A percentile compares a stretch with the other conserved stretches of the same genome.
Evolutionary conservation across 2,113 vertebrate genomes (phyloP).

Genomic region (Podocnemis expansa): DNA sequence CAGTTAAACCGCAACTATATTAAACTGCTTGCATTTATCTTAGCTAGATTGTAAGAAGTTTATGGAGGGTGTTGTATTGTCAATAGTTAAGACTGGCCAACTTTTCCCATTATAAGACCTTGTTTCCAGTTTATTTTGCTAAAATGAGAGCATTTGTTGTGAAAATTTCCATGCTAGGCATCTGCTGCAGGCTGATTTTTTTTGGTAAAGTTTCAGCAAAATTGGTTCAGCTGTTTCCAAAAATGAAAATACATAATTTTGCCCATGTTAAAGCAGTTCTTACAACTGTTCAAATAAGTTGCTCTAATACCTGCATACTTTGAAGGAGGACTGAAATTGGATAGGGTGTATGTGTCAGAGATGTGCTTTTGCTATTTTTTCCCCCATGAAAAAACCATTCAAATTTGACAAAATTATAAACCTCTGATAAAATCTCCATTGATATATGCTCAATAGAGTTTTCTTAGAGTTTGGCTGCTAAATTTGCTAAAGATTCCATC

Average conservation of each 20-base stretch:
- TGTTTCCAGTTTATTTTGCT: not conserved
- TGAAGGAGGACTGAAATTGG: not conserved
- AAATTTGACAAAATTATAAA: not conserved
- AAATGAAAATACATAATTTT: not conserved
- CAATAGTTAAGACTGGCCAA: not conserved
- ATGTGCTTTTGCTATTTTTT: not conserved
- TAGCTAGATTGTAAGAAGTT: not conserved
- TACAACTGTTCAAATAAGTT: not conserved
- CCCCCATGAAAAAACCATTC: not conserved
- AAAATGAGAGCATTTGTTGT: not conserved
- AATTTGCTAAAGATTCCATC: not conserved
- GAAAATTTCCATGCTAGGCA: not conserved
- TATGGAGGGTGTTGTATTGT: not conserved
- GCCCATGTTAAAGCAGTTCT: not conserved
- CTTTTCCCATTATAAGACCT: not conserved
- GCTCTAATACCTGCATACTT: not conserved
- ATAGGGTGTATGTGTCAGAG: not conserved
- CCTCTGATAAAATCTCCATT: not conserved
- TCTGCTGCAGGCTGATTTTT: not conserved
- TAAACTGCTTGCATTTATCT: not conserved
- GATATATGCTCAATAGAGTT: rapidly evolving
- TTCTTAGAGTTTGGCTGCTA: not conserved
- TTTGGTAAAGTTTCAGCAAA: not conserved
- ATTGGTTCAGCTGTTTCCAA: not conserved
- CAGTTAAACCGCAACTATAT: not conserved